Evolutionary conservation across 2,888 invertebrate genomes (phyloP).

Genomic region (Formica aserva): DNA sequence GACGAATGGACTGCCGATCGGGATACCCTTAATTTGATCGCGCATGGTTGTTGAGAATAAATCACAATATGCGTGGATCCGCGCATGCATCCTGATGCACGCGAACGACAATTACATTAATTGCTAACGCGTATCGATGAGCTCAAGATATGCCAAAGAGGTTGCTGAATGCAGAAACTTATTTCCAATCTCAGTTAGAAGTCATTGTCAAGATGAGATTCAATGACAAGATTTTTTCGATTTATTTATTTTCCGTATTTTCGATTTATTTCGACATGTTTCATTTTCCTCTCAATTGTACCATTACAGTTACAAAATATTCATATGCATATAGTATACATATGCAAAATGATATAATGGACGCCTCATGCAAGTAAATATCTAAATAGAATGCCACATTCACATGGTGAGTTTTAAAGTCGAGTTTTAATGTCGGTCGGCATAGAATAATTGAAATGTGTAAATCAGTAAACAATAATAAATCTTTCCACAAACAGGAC

Average conservation of each 20-base stretch:
- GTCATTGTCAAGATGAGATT: neutral
- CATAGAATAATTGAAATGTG: neutral
- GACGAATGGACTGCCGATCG: neutral
- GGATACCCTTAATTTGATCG: neutral
- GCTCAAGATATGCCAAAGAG: neutral
- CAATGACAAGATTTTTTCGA: neutral
- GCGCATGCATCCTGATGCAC: neutral
- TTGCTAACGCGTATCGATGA: neutral
- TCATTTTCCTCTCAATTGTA: neutral
- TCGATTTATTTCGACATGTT: neutral
- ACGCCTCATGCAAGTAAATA: neutral
- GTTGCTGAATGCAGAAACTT: neutral
- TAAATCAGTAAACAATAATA: slow-evolving; percentile 1
- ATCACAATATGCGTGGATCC: neutral
- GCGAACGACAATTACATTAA: neutral
- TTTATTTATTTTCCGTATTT: neutral
- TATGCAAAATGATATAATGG: neutral
- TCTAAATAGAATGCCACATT: neutral
- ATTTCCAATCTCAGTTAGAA: neutral
- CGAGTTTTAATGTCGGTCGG: neutral
- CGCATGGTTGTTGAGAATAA: neutral
- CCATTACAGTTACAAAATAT: neutral
- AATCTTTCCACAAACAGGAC: neutral
- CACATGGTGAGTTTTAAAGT: neutral
- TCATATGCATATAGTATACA: neutral